Conservation (phyloP, 2,113 vertebrate genomes). For the Rutilus rutilus region DNA sequence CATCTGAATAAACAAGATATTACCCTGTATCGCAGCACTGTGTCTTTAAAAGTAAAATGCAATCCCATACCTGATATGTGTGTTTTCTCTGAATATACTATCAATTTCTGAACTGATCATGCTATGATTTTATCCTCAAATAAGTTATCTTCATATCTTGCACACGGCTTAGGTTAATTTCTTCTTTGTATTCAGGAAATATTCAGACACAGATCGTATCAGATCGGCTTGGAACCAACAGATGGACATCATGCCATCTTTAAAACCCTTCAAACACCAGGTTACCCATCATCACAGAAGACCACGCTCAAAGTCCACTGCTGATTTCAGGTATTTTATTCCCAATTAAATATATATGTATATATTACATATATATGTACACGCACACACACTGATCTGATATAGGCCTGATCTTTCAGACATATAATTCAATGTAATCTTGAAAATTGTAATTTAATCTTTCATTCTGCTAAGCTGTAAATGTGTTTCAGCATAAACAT, state of each 20-base stretch:
- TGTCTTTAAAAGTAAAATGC: not conserved
- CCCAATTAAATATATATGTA: too few species aligned
- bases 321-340: conserved; percentile 58
- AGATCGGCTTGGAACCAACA: conserved; percentile 43
- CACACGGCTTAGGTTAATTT: conserved; percentile 9
- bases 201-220: conserved; percentile 41
- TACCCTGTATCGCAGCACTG: too few species aligned
- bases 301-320: conserved; percentile 54
- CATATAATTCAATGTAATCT: not conserved
- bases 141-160: too few species aligned
- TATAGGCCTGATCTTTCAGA: too few species aligned
- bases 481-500: not conserved
- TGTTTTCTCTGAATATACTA: not conserved
- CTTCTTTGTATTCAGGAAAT: conserved; percentile 52
- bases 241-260: conserved; percentile 50
- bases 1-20: not conserved
- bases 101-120: not conserved
- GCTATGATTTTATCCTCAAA: not conserved
- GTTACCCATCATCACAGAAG: conserved; percentile 44
- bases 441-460: not conserved
- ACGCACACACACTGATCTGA: too few species aligned
- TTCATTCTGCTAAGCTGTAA: not conserved
- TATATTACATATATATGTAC: too few species aligned
- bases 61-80: not conserved
- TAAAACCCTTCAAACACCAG: conserved; percentile 36